phyloP scores from a whole-genome alignment of 2,797 vertebrate genomes.

The Girardinus metallicus region DNA sequence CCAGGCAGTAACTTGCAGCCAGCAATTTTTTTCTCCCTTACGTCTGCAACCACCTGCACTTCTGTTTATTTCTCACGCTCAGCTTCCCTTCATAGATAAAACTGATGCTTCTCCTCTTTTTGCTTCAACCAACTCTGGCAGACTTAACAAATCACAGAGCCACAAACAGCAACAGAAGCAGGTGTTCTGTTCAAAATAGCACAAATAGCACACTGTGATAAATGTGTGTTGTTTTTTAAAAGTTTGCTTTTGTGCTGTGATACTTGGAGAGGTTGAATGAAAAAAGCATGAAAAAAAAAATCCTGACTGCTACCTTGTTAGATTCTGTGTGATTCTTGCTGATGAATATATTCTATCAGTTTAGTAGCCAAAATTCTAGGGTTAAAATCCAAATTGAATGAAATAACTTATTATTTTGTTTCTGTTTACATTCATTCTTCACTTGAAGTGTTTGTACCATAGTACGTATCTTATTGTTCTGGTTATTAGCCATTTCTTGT shows the following conservation, averaged over 20 bases:
- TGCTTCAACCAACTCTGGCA: constrained; percentile 16
- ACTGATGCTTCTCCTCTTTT: constrained; percentile 19
- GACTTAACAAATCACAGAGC: constrained; percentile 29
- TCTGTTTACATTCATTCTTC: constrained; percentile 11
- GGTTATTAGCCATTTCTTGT: constrained; percentile 41
- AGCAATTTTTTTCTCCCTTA: constrained; percentile 31
- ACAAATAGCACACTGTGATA: constrained; percentile 26
- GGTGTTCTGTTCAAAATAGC: constrained; percentile 39
- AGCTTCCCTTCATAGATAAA: constrained; percentile 26
- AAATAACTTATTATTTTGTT: not conserved
- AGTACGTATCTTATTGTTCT: constrained; percentile 53
- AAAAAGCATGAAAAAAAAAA: too few species aligned
- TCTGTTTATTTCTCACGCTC: constrained; percentile 18
- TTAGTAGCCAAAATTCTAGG: not conserved
- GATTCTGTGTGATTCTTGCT: not conserved
- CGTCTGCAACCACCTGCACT: constrained; percentile 53
- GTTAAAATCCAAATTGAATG: not conserved
- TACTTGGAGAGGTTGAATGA: constrained; percentile 6
- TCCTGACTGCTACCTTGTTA: not conserved
- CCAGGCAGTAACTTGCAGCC: constrained; percentile 28
- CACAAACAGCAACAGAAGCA: constrained; percentile 42
- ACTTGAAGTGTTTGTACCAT: constrained; percentile 6
- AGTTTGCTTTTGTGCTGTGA: constrained; percentile 4
- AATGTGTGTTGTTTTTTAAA: constrained; percentile 8
- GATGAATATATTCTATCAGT: not conserved